Conservation (phyloP, 2,113 vertebrate species). For the Elephas maximus region DNA sequence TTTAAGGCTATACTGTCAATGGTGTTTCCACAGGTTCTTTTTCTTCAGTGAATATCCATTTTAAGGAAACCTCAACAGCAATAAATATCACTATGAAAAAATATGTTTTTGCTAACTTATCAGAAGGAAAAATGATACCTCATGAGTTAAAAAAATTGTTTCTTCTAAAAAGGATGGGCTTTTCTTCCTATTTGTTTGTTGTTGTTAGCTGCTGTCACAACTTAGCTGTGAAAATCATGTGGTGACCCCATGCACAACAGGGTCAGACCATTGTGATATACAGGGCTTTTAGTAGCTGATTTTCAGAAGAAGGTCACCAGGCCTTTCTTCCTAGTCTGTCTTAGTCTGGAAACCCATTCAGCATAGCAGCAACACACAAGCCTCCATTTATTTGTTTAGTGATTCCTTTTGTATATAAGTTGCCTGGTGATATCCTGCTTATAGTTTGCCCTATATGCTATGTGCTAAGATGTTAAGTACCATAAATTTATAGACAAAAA, state of each 20-base stretch:
- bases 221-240: too few species aligned
- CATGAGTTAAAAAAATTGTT: neutral
- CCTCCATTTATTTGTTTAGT: neutral
- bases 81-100: constrained; percentile 16
- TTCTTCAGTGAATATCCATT: neutral
- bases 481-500: neutral
- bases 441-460: neutral
- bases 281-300: too few species aligned
- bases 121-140: neutral
- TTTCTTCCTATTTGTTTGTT: neutral
- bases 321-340: too few species aligned
- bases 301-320: too few species aligned
- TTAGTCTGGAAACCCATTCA: too few species aligned
- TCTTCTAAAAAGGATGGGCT: constrained; percentile 21
- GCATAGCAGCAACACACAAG: too few species aligned
- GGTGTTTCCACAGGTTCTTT: neutral
- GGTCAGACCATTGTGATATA: too few species aligned
- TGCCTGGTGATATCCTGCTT: neutral
- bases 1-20: neutral
- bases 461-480: neutral
- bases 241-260: too few species aligned
- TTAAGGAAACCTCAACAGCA: neutral
- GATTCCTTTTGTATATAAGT: neutral
- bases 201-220: too few species aligned
- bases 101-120: neutral